A percentile compares a stretch with the other conserved stretches of the same genome.
phyloP scores from a whole-genome alignment of 2,113 vertebrate species.

The Rhabdornis inornatus region DNA sequence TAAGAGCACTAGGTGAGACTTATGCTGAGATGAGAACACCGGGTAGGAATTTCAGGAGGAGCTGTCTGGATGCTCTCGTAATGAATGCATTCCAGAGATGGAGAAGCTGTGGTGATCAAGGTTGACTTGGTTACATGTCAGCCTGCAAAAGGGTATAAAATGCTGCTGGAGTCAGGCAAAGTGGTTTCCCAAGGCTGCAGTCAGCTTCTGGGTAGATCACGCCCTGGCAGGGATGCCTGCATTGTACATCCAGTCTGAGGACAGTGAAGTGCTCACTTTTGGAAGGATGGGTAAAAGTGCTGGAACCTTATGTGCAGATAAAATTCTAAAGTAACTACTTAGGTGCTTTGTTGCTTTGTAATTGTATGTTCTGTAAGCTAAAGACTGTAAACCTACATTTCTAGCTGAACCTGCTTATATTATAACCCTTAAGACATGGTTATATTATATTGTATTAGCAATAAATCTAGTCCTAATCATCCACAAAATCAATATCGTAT shows the following conservation, averaged over 20 bases:
- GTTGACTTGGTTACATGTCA: neutral
- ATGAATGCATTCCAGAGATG: neutral
- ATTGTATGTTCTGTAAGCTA: neutral
- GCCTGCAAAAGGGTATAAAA: neutral
- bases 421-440: neutral
- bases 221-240: fast-evolving
- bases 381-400: neutral
- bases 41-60: neutral
- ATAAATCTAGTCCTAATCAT: neutral
- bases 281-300: neutral
- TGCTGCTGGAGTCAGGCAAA: neutral
- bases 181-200: neutral
- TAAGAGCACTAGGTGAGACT: neutral
- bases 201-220: neutral
- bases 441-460: neutral
- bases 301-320: neutral
- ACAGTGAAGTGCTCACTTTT: neutral
- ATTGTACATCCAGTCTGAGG: neutral
- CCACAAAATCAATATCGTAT: neutral
- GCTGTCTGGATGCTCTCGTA: neutral
- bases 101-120: neutral
- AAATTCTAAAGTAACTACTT: neutral
- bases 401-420: neutral
- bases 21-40: neutral
- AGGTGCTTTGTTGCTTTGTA: neutral